Evolutionary conservation across 2,113 vertebrate species (phyloP).

Genomic region (Cynopterus brachyotis): DNA sequence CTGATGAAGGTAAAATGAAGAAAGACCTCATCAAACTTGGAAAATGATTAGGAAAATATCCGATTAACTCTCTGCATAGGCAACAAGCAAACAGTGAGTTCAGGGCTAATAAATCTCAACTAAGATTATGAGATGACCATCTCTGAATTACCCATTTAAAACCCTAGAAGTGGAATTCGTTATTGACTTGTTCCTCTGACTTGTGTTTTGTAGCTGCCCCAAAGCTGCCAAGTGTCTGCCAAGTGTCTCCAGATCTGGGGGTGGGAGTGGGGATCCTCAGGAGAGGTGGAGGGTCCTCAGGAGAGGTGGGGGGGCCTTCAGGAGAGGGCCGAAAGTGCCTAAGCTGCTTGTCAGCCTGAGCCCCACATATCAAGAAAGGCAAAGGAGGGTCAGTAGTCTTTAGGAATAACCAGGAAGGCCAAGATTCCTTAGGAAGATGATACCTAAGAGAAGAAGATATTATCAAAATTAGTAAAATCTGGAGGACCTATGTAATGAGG

Average conservation of each 20-base stretch:
- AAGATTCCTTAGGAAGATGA: neutral
- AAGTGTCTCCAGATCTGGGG: too few species aligned
- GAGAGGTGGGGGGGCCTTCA: neutral
- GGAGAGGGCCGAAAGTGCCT: neutral
- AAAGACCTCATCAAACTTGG: neutral
- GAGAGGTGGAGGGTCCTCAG: neutral
- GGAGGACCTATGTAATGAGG: neutral
- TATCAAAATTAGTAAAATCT: neutral
- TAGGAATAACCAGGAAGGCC: neutral
- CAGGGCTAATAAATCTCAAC: neutral
- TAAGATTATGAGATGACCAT: neutral
- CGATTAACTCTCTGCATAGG: neutral
- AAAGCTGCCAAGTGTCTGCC: neutral
- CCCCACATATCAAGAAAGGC: neutral
- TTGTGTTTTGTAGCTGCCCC: neutral
- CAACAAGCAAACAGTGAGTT: neutral
- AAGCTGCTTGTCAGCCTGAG: neutral
- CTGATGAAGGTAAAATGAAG: neutral
- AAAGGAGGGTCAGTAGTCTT: neutral
- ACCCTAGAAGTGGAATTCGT: neutral
- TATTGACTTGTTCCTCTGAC: neutral
- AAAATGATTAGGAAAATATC: neutral
- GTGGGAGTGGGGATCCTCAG: neutral
- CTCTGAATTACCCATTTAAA: neutral
- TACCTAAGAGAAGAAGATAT: neutral